Evolutionary conservation across 2,113 vertebrate species (phyloP), one percentile per base, ranked within the genome.

Genomic region (Heloderma charlesbogerti): DNA sequence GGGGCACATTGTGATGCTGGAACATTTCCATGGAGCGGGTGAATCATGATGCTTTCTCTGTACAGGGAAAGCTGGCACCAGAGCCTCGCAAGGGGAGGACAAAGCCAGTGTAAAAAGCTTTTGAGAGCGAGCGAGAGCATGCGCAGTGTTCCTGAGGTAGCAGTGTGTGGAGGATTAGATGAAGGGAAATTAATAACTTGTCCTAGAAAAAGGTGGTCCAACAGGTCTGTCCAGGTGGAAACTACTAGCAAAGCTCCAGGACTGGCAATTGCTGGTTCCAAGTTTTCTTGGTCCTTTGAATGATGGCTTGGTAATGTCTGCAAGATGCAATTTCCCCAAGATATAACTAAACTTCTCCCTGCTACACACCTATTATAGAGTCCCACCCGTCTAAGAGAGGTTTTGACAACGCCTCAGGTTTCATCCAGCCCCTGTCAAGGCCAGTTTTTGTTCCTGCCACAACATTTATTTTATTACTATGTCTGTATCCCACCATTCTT

Each of bases 1-100:
- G 77, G 72, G 82, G 72, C 57, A 37, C 89, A 90, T 90, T 90
- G 82, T 90, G 72, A 25, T 18, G 31, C 40, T n/a, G 60, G 54
- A 40, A n/a, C 34, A 48, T 18, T 77, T 15, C 72, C 43, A 63
- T 15, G 12, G 51, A 34, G 81, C 0, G 22, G 25, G 4, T 45
- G 88, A 74, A 63, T 84, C 20, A 25, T 16, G 10, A 72, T 13
- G 16, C 66, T 72, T 34, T 89, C 77, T 83, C 83, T n/a, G 51
- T 75, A n/a, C 43, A 37, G 72, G 37, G 34, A 51, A 66, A 82
- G 45, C 63, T 84, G 69, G 83, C 43, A 77, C 69, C 67, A 84
- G 88, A 31, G 66, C 34, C 22, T 34, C 37, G 22, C 15, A 22
- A 66, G 43, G 82, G 12, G 69, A 43, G 67, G n/a, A 15, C 43